Evolutionary conservation across 2,888 invertebrate species (phyloP), one percentile per base, ranked within the genome.

Genomic region (Tipula vernalis): DNA sequence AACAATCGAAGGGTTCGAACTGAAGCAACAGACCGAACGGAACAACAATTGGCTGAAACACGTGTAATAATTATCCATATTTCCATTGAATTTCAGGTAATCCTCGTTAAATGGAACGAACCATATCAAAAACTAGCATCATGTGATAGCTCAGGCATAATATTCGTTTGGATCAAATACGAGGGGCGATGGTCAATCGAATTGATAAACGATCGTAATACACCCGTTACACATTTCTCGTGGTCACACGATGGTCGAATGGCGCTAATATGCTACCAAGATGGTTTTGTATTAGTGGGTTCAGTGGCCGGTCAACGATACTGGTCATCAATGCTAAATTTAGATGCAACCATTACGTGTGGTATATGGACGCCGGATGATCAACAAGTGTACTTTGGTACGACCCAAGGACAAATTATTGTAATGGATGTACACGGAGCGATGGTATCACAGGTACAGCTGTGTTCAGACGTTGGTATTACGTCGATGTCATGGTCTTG

Each of bases 141-240:
- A 5, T 99, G 99, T 92, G 99, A 99, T 93, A 96, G 97, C 90
- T 97, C 97, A 2, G 99, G 99, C 1, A 98, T 99, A 87, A 99
- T 99, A 90, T 99, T 99, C 92, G 99, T 99, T 39, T 99, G 99
- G 99, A 98, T 99, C 90, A 98, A 99, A 91, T 99, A 99, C 92
- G 99, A 99, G 91, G 99, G 98, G 83, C 94, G 99, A 84, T 99
- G 99, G 99, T 98, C 98, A 89, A 99, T 99, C 89, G 99, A 99
- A 92, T 94, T 99, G 89, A 99, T 99, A 91, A 99, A 99, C 92
- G 99, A 99, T 92, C 94, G 99, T 83, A 98, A 97, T 91, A 98
- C 98, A 0, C 98, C 98, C 84, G 98, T 99, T 88, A 98, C 98
- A 18, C 98, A 99, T 92, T 98, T 99, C 93, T 97, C 98, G 18